phyloP scores from a whole-genome alignment of 2,113 vertebrate species.

The Sus scrofa region T2T-Sscrofa CM000820.6:127709501-127710000 shows the following conservation, averaged over 20 bases:
- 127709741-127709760: slow-evolving; percentile 4
- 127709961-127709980: too few relatives aligned
- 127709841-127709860: too few relatives aligned
- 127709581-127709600: neutral
- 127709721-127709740: neutral
- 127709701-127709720: neutral
- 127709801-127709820: neutral
- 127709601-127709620: neutral
- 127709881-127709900: too few relatives aligned
- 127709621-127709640: neutral
- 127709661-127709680: neutral
- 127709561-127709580: neutral
- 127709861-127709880: too few relatives aligned
- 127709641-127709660: slow-evolving; percentile 7
- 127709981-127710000: too few relatives aligned
- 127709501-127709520: neutral
- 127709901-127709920: too few relatives aligned
- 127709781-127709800: neutral
- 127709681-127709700: neutral
- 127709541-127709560: neutral
- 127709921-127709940: too few relatives aligned
- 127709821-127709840: neutral
- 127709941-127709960: too few relatives aligned
- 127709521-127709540: neutral
- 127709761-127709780: neutral